phyloP scores from a whole-genome alignment of 2,888 invertebrate genomes.

The Pyralis farinalis region DNA sequence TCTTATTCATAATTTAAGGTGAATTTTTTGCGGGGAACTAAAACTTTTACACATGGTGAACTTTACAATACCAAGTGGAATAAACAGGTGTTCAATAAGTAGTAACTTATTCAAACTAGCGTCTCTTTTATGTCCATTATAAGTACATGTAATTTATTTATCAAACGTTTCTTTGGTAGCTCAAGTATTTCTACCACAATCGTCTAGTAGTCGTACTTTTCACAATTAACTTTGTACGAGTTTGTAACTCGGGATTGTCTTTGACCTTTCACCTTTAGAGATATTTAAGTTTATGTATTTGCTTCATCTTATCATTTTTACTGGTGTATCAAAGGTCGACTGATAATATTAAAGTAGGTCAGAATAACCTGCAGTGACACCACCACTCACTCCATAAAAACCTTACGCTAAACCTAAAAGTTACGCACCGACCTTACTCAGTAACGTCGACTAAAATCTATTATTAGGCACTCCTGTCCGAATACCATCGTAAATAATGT shows the following conservation, averaged over 20 bases:
- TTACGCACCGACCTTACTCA: constrained; percentile 14
- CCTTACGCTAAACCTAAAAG: constrained; percentile 16
- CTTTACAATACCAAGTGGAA: no score
- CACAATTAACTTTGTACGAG: not conserved
- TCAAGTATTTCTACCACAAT: no score
- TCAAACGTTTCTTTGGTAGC: no score
- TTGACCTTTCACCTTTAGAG: constrained; percentile 17
- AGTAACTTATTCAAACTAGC: no score
- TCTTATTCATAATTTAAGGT: no score
- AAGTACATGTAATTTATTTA: no score
- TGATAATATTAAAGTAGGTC: constrained; percentile 33
- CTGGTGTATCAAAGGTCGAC: constrained; percentile 12
- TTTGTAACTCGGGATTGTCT: constrained; percentile 8
- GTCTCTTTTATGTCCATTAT: no score
- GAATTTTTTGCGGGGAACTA: no score
- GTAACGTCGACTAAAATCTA: constrained; percentile 33
- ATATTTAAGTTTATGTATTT: not conserved
- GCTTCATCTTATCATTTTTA: not conserved
- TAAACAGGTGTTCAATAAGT: no score
- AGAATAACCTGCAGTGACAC: constrained; percentile 25
- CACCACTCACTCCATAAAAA: constrained; percentile 16
- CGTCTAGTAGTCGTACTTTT: not conserved
- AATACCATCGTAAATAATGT: constrained; percentile 53
- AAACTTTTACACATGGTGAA: no score
- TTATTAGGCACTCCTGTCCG: constrained; percentile 34